Percentiles rank a stretch among this genome's conserved stretches.
Evolutionary conservation across 2,113 vertebrate genomes (phyloP).

Genomic region (Passer montanus): DNA sequence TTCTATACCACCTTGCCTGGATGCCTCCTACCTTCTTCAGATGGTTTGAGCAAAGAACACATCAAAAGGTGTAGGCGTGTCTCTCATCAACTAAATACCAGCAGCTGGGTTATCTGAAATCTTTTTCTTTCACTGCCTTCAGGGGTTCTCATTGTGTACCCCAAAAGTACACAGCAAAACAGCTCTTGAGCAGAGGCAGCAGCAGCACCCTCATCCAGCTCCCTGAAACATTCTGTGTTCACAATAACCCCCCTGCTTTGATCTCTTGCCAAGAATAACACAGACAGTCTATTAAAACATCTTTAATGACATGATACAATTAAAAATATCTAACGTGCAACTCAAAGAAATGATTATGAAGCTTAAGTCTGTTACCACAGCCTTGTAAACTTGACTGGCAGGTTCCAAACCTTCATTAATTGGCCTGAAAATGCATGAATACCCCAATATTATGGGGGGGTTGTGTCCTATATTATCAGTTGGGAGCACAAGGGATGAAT

Average conservation of each 20-base stretch:
- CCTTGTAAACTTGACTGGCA: conserved; percentile 57
- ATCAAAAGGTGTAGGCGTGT: conserved; percentile 1
- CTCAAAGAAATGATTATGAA: conserved; percentile 55
- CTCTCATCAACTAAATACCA: conserved; percentile 17
- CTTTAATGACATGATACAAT: conserved; percentile 62
- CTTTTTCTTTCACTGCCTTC: conserved; percentile 4
- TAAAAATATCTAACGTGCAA: conserved; percentile 42
- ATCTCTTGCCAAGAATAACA: conserved; percentile 48
- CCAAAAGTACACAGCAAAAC: background rate
- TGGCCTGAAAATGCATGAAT: conserved; percentile 8
- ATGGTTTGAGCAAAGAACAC: background rate
- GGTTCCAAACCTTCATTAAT: conserved; percentile 43
- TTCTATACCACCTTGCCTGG: background rate
- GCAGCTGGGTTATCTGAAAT: conserved; percentile 21
- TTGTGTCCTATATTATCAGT: background rate
- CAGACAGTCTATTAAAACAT: conserved; percentile 44
- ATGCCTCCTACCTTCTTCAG: conserved; percentile 20
- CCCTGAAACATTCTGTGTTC: background rate
- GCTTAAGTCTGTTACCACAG: conserved; percentile 36
- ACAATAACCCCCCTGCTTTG: conserved; percentile 16
- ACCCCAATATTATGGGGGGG: background rate
- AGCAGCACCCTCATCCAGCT: conserved; percentile 13
- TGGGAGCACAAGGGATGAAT: background rate
- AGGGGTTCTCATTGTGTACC: conserved; percentile 24
- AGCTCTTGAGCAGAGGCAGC: background rate